phyloP scores from a whole-genome alignment of 1,140 invertebrate species.

The Drosophila santomea region DNA sequence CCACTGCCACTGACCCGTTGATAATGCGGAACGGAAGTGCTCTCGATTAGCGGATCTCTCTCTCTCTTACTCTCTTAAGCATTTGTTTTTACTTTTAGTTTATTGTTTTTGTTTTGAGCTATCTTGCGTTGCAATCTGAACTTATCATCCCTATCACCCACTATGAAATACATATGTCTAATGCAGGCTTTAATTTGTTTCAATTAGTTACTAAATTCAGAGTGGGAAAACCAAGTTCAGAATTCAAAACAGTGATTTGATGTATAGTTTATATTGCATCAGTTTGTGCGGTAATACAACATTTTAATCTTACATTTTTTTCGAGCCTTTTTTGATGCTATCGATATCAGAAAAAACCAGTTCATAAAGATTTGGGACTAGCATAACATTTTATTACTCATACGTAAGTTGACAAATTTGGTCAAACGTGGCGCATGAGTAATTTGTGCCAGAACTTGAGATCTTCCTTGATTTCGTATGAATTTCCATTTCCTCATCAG shows the following conservation, averaged over 20 bases:
- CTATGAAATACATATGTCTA: slow-evolving; percentile 27
- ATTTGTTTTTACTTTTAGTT: slow-evolving; percentile 32
- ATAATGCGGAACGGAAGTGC: slow-evolving; percentile 72
- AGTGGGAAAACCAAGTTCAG: neutral
- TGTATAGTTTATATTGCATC: neutral
- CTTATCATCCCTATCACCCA: neutral
- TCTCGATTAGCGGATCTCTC: slow-evolving; percentile 9
- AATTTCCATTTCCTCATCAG: slow-evolving; percentile 33
- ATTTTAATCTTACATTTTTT: too few species aligned
- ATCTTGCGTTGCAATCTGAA: slow-evolving; percentile 3
- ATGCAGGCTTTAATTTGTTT: slow-evolving; percentile 18
- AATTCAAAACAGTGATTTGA: too few species aligned
- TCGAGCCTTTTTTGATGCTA: neutral
- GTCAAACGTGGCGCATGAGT: slow-evolving; percentile 16
- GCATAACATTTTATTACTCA: slow-evolving; percentile 20
- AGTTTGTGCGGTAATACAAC: too few species aligned
- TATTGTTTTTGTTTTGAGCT: slow-evolving; percentile 47
- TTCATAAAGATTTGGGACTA: neutral
- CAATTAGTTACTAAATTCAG: slow-evolving; percentile 1
- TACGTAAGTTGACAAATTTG: slow-evolving; percentile 15
- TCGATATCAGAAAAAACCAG: neutral
- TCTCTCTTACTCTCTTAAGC: neutral
- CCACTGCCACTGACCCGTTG: slow-evolving; percentile 70
- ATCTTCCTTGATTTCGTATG: slow-evolving; percentile 12
- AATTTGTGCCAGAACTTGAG: neutral